These are phyloP conservation scores for Passer montanus DNA, from an alignment of 2,113 vertebrate species.

Conservation along the genomic window DNA sequence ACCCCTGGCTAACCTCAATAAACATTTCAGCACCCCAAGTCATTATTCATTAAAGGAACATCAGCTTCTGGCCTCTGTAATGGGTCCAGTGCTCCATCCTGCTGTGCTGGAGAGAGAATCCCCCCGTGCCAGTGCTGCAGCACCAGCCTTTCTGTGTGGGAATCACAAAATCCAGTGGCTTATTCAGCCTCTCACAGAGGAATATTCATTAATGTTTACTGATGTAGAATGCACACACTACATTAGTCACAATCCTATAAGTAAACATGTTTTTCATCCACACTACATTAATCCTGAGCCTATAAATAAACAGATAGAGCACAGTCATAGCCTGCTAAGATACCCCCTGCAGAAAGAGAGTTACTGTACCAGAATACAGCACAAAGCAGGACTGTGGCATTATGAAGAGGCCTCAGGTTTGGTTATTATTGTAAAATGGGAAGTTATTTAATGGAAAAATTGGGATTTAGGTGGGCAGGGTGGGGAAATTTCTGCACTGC, in stretches of 20 bases:
- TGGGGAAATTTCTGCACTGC: not conserved
- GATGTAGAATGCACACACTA: slow-evolving; percentile 51
- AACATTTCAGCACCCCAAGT: not conserved
- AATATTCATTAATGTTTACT: slow-evolving; percentile 54
- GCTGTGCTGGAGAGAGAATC: not conserved
- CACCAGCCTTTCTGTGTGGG: not conserved
- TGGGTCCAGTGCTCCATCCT: not conserved
- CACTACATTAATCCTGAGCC: slow-evolving; percentile 59
- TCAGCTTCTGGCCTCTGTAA: not conserved
- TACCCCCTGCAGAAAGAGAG: not conserved
- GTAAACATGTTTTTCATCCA: slow-evolving; percentile 58
- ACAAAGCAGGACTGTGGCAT: not conserved
- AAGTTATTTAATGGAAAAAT: not conserved
- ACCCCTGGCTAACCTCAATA: not conserved
- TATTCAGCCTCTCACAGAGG: not conserved
- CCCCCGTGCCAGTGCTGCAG: not conserved
- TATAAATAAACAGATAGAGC: slow-evolving; percentile 50
- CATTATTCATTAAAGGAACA: not conserved
- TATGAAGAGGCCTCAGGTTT: not conserved
- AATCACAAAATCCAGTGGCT: not conserved
- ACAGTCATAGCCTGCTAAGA: not conserved
- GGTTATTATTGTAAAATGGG: not conserved
- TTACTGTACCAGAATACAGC: not conserved
- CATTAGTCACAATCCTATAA: slow-evolving; percentile 64
- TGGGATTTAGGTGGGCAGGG: not conserved